These are phyloP conservation scores for Lagria hirta DNA, from an alignment of 2,888 invertebrate genomes.

Conservation along the genomic window DNA sequence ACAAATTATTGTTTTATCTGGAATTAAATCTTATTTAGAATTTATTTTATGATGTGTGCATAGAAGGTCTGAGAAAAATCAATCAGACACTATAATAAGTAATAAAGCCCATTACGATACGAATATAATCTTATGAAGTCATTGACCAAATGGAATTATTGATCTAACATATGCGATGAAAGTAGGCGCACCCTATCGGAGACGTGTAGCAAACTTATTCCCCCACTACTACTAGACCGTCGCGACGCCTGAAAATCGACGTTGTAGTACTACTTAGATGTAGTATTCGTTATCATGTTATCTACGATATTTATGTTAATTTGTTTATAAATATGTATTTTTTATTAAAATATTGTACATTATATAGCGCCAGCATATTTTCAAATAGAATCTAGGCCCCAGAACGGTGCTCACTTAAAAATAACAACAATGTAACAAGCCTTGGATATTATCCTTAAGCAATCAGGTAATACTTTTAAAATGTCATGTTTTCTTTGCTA, in stretches of 20 bases:
- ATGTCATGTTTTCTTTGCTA: conserved; percentile 2
- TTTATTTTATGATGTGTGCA: no score
- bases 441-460: conserved; percentile 9
- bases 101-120: no score
- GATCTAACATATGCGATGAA: conserved; percentile 27
- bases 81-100: no score
- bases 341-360: conserved; percentile 12
- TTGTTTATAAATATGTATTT: conserved; percentile 22
- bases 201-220: conserved; percentile 25
- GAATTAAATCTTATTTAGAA: no score
- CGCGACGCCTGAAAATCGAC: conserved; percentile 43
- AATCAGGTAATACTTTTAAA: conserved; percentile 18
- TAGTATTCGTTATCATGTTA: conserved; percentile 33
- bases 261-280: conserved; percentile 33
- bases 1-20: no score
- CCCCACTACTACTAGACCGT: conserved; percentile 27
- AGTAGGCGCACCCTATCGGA: conserved; percentile 32
- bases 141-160: conserved; percentile 31
- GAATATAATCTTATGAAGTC: conserved; percentile 6
- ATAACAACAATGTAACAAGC: conserved; percentile 12
- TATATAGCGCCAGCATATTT: conserved; percentile 15
- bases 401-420: conserved; percentile 8
- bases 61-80: no score
- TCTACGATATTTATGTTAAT: conserved; percentile 20
- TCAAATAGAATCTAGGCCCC: no score